Conservation (phyloP, 1,140 invertebrate species). For the Sweltsa coloradensis region DNA sequence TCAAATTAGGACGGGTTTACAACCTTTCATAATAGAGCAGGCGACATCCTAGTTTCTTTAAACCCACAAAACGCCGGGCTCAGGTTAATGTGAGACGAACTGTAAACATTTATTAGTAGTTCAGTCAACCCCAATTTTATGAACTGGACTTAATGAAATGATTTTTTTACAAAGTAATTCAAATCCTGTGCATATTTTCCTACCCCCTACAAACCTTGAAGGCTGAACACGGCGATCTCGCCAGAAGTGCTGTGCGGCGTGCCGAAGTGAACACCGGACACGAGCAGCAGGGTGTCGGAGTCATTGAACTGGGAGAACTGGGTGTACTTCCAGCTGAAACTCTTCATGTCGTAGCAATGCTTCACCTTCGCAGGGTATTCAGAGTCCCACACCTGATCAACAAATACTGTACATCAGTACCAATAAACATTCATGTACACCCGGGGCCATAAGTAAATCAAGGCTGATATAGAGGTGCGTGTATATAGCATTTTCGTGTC, state of each 20-base stretch:
- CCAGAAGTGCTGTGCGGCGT: conserved; percentile 65
- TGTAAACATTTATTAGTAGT: no score
- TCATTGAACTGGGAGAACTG: conserved; percentile 83
- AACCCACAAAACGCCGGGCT: no score
- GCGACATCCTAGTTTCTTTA: no score
- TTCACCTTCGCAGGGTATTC: conserved; percentile 56
- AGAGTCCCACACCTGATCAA: conserved; percentile 61
- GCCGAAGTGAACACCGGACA: conserved; percentile 80
- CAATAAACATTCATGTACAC: not conserved
- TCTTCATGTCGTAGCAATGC: conserved; percentile 69
- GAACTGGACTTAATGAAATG: no score
- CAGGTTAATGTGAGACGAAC: no score
- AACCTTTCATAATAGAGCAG: no score
- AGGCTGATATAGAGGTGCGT: not conserved
- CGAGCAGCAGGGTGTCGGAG: conserved; percentile 66
- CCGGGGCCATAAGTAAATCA: no score
- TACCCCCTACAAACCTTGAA: conserved; percentile 40
- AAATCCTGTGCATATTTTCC: not conserved
- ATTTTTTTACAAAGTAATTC: not conserved
- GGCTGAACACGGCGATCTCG: conserved; percentile 76
- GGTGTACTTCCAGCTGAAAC: conserved; percentile 78
- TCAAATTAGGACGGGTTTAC: no score
- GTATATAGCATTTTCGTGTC: no score
- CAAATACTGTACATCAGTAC: no score
- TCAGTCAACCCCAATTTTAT: no score